Evolutionary conservation across 1,140 invertebrate species (phyloP).

Genomic region (Phymorhynchus buccinoides): DNA sequence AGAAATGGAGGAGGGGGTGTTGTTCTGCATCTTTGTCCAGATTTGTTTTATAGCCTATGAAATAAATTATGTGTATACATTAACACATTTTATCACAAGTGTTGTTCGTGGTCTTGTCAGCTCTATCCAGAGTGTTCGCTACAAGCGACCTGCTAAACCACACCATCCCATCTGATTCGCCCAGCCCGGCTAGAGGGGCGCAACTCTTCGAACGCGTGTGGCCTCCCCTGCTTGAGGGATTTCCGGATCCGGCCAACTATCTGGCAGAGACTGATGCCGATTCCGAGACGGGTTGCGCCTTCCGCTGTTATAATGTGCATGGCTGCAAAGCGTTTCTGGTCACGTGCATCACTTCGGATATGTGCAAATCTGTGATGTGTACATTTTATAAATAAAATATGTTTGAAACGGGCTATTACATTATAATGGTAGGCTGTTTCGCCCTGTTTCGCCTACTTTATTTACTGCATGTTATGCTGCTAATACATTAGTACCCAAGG

Average conservation of each 20-base stretch:
- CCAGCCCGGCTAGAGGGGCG: background rate
- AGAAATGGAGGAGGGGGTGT: no score
- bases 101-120: no score
- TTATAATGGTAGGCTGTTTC: no score
- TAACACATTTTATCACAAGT: no score
- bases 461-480: no score
- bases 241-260: slow-evolving; percentile 3
- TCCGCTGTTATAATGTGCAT: slow-evolving; percentile 35
- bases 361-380: slow-evolving; percentile 30
- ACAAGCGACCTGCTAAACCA: slow-evolving; percentile 33
- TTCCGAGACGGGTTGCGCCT: slow-evolving; percentile 42
- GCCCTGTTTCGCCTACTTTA: no score
- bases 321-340: slow-evolving; percentile 38
- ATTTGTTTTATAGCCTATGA: no score
- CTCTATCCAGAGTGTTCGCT: slow-evolving; percentile 21
- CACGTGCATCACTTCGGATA: slow-evolving; percentile 33
- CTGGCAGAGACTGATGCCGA: slow-evolving; percentile 27
- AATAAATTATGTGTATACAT: no score
- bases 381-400: background rate
- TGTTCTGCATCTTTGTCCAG: no score
- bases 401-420: no score
- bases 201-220: slow-evolving; percentile 40
- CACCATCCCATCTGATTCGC: background rate
- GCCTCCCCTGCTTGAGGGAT: slow-evolving; percentile 25
- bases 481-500: no score